Evolutionary conservation across 2,113 vertebrate species (phyloP), one percentile per base, ranked within the genome.

Genomic region (Eclectus roratus): DNA sequence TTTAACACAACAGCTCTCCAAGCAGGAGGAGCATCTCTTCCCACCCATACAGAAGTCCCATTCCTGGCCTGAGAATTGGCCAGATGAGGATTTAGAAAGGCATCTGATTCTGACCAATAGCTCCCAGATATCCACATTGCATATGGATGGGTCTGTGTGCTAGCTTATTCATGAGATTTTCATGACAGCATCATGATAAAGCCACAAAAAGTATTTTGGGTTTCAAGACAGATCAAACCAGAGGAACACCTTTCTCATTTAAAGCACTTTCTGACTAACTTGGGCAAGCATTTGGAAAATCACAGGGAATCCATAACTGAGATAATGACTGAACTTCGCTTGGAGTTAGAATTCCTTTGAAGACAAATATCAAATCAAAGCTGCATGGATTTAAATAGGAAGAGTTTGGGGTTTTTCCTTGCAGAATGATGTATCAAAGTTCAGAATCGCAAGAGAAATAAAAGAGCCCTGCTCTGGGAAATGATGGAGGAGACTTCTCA

Each of bases 401-500:
- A 68, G 33, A 71, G 33, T n/a, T 47, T 41, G 13, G 20, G 6
- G 0, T 6, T 63, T 29, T 33, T 77, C n/a, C 37, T 50, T 81
- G 70, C 16, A 76, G 76, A 85, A 53, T n/a, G 7, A 68, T 18
- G 29, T 10, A 63, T 5, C 17, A 28, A 46, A 47, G 11, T 58
- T 74, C 80, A 49, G 15, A 87, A 58, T 44, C 17, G 14, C 24
- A 78, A 27, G 7, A 84, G 29, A n/a, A 84, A 50, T 25, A 66
- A 37, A 18, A 80, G 3, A 46, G 63, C 11, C 29, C 17, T 72
- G 49, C 15, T 65, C 29, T n/a, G 11, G n/a, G 5, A 13, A 78
- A 74, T 0, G 2, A 65, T 7, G 11, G 29, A 64, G 15, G 3
- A 53, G 31, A n/a, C 13, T 39, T 37, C 1, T 5, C 29, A 31